Conservation (phyloP, 2,888 invertebrate genomes). For the Noctua comes region DNA sequence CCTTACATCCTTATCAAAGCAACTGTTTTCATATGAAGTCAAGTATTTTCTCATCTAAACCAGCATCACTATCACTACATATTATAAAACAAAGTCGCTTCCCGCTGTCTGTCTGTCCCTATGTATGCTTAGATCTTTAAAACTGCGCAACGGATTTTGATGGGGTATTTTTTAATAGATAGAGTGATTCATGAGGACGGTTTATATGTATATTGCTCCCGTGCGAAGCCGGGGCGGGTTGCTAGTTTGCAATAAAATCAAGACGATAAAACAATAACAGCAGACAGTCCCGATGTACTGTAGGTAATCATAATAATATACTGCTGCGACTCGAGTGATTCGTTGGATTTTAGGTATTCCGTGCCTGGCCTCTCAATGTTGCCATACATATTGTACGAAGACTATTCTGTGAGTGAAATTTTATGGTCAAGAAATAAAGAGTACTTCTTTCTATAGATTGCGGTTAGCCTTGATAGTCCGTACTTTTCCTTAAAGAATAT, state of each 20-base stretch:
- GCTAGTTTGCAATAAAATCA: slow-evolving; percentile 62
- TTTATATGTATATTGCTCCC: too few relatives aligned
- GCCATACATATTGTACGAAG: slow-evolving; percentile 71
- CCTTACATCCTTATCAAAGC: not conserved
- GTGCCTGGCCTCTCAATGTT: slow-evolving; percentile 69
- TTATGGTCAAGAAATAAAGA: slow-evolving; percentile 41
- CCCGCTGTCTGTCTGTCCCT: too few relatives aligned
- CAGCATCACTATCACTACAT: too few relatives aligned
- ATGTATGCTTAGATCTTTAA: too few relatives aligned
- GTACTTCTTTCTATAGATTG: slow-evolving; percentile 29
- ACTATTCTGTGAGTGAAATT: slow-evolving; percentile 68
- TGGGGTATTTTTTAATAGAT: too few relatives aligned
- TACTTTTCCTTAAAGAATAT: not conserved
- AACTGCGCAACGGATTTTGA: too few relatives aligned
- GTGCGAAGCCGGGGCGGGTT: too few relatives aligned
- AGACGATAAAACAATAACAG: slow-evolving; percentile 66
- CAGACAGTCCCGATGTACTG: slow-evolving; percentile 61
- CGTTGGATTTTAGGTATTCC: slow-evolving; percentile 57
- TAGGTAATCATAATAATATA: slow-evolving; percentile 70
- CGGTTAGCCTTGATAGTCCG: not conserved
- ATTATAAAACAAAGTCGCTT: too few relatives aligned
- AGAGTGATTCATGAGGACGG: too few relatives aligned
- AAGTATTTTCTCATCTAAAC: not conserved
- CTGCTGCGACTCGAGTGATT: slow-evolving; percentile 52
- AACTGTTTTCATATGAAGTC: slow-evolving; percentile 12